A percentile compares a stretch with the other conserved stretches of the same genome.
These are phyloP conservation scores for Morone chrysops DNA, from an alignment of 2,113 vertebrate species.

Conservation along the genomic window DNA sequence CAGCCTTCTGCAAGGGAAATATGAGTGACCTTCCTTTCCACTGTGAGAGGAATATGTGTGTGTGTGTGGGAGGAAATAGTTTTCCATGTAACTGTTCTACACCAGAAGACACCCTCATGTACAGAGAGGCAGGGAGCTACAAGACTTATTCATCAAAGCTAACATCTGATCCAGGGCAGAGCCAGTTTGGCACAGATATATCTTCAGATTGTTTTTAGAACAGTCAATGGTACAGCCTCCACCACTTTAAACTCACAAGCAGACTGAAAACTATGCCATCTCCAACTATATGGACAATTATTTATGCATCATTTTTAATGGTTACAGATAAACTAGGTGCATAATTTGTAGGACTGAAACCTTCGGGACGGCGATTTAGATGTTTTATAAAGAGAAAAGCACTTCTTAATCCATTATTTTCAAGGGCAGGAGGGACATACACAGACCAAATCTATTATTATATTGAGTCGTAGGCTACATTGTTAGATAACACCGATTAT, in stretches of 20 bases:
- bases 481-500: no score
- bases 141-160: slow-evolving; percentile 27
- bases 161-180: slow-evolving; percentile 15
- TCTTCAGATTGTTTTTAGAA: slow-evolving; percentile 16
- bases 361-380: no score
- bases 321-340: no score
- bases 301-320: background rate
- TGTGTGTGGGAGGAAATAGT: slow-evolving; percentile 58
- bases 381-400: no score
- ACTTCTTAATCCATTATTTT: no score
- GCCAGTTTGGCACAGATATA: slow-evolving; percentile 8
- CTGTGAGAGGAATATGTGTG: slow-evolving; percentile 36
- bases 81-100: slow-evolving; percentile 51
- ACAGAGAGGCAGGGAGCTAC: slow-evolving; percentile 24
- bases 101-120: slow-evolving; percentile 36
- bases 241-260: background rate
- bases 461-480: no score
- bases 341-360: no score
- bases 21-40: slow-evolving; percentile 76
- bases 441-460: no score
- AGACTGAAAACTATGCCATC: background rate
- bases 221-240: slow-evolving; percentile 20
- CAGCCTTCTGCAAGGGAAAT: slow-evolving; percentile 72
- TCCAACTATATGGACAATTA: background rate
- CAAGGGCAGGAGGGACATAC: no score